These are phyloP conservation scores for Muscicapa comitata DNA, from an alignment of 2,797 vertebrate genomes.

Conservation along the genomic window DNA sequence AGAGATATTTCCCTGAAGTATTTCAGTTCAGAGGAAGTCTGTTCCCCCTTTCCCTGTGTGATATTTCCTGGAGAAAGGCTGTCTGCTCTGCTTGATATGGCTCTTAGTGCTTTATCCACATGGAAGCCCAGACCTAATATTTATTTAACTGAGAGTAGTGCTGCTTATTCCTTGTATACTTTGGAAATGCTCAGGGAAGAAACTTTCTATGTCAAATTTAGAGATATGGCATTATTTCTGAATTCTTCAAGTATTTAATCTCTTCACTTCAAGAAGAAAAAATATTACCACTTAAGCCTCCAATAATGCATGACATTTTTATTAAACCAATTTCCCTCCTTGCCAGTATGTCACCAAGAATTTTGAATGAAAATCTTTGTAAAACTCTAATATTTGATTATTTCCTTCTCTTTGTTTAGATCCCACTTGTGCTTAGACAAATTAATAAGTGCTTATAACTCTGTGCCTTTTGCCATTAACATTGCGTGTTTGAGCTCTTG, in stretches of 20 bases:
- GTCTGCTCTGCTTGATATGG: not conserved
- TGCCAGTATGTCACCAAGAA: not conserved
- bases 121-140: not conserved
- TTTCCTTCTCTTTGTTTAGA: not conserved
- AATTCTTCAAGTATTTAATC: not conserved
- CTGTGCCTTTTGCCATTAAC: not conserved
- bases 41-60: not conserved
- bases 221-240: not conserved
- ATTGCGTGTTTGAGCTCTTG: not conserved
- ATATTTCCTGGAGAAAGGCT: not conserved
- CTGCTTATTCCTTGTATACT: not conserved
- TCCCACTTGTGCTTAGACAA: not conserved
- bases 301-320: not conserved
- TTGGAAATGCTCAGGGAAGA: not conserved
- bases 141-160: not conserved
- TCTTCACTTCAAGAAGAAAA: not conserved
- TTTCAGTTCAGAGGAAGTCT: not conserved
- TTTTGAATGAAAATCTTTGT: not conserved
- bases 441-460: not conserved
- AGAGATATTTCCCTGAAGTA: not conserved
- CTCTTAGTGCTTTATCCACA: not conserved
- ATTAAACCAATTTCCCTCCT: not conserved
- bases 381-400: not conserved
- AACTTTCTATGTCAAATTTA: not conserved
- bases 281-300: not conserved